Percentiles rank a stretch among this genome's conserved stretches.
Conservation (phyloP, 2,797 vertebrate species). For the Falco berigora region DNA sequence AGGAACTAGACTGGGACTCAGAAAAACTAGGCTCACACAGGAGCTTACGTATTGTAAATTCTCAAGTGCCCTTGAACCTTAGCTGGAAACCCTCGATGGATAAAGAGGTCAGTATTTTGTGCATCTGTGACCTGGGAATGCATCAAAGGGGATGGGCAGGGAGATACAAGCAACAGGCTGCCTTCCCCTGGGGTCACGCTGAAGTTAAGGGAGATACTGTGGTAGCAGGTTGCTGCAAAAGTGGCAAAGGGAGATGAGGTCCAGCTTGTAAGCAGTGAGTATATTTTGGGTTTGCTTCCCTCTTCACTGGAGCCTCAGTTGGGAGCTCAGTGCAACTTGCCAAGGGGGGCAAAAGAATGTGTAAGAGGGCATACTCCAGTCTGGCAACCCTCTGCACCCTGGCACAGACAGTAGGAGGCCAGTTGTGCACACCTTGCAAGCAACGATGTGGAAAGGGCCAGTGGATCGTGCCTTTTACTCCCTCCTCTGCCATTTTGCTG, state of each 20-base stretch:
- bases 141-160: not conserved
- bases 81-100: not conserved
- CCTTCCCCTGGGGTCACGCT: not conserved
- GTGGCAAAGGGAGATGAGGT: not conserved
- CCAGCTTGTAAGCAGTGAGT: not conserved
- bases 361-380: not conserved
- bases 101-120: not conserved
- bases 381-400: not conserved
- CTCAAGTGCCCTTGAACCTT: not conserved
- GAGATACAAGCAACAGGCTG: not conserved
- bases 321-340: not conserved
- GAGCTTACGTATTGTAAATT: not conserved
- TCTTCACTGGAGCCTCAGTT: not conserved
- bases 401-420: not conserved
- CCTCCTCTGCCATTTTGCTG: not conserved
- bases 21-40: not conserved
- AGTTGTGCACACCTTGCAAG: not conserved
- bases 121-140: not conserved
- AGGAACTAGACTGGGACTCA: not conserved
- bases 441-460: rapidly evolving
- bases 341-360: not conserved
- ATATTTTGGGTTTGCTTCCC: not conserved
- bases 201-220: not conserved
- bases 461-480: not conserved
- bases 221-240: not conserved